Base-by-base conservation (phyloP, 2,888 invertebrate genomes). In the Entomobrya multifasciata region DNA sequence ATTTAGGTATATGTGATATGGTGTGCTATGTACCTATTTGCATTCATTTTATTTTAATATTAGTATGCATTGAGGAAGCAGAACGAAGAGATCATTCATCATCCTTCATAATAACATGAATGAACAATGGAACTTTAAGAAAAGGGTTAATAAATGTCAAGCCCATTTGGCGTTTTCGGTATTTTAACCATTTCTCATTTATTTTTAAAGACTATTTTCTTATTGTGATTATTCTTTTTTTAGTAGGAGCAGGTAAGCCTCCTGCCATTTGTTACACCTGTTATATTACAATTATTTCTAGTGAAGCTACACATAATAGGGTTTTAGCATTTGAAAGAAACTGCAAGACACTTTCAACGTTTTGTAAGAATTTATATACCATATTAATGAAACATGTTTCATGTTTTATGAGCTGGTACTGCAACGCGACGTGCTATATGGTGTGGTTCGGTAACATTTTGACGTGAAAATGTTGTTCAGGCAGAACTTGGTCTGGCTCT, bases 71-170 rank as follows among this genome's bases (percentile, higher is more conserved):
- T 6, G 8, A 36, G 8, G 36, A 15, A 13, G 49, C n/a, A 4
- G 25, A 22, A 36, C 27, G 36, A 30, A n/a, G 25, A 17, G 47
- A 49, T 49, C 70, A 70, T 70, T 27, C 49, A 70, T 70, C 70
- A 70, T 70, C 25, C 11, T 44, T 36, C 17, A 30, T 62, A 1
- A 25, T 30, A 36, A 17, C 67, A 44, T 70, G 70, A 70, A 70
- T 70, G 70, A 70, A 70, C 70, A 49, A 49, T 67, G 67, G 22
- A 65, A 67, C 20, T 36, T 36, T 44, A 20, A 67, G 44, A n/a
- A 36, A 36, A 62, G 62, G 67, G 22, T 41, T 67, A 67, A 65
- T 67, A 67, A 67, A 67, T 67, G 67, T 67, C 44, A 67, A 22
- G 27, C 70, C 27, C 67, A 67, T 25, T 70, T 70, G 70, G 27